Conservation (phyloP, 2,888 invertebrate genomes). For the Apamea anceps region DNA sequence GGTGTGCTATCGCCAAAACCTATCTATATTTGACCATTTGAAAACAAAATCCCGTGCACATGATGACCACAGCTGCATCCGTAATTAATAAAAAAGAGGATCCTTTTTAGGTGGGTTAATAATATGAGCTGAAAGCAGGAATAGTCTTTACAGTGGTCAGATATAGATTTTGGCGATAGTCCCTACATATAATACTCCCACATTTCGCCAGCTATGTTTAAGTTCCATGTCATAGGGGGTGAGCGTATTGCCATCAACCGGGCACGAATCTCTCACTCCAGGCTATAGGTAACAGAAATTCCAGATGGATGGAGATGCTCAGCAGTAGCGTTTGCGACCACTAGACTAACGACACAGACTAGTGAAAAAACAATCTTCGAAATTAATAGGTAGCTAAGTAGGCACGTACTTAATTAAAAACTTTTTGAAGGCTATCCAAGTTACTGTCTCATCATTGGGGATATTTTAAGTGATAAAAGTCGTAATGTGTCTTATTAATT, state of each 20-base stretch:
- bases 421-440: background rate
- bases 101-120: no score
- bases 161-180: no score
- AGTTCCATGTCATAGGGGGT: background rate
- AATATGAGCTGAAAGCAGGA: no score
- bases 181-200: background rate
- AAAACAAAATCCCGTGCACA: no score
- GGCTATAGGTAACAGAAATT: background rate
- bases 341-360: background rate
- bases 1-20: no score
- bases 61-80: no score
- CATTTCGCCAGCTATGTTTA: background rate
- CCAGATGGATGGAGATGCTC: background rate
- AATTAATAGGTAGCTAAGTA: background rate
- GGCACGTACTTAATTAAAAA: background rate
- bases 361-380: background rate
- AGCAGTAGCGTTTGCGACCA: background rate
- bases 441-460: conserved; percentile 10
- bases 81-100: no score
- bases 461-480: conserved; percentile 14
- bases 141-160: no score
- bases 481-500: conserved; percentile 37
- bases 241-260: background rate
- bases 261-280: background rate
- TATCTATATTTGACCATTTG: no score